Evolutionary conservation across 2,113 vertebrate genomes (phyloP).

Genomic region (Riparia riparia): DNA sequence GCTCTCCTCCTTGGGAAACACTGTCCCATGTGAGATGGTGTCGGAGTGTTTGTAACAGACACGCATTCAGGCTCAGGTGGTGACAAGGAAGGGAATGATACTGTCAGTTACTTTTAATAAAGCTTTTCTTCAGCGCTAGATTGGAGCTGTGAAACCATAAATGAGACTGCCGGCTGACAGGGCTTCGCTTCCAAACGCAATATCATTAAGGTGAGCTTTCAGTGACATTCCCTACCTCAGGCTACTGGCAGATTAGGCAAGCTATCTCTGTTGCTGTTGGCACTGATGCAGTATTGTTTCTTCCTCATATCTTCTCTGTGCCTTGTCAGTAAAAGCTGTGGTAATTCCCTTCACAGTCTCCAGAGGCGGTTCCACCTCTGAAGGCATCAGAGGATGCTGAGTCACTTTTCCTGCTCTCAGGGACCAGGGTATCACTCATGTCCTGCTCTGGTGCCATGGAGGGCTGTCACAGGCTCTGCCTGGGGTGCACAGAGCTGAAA

Average conservation of each 20-base stretch:
- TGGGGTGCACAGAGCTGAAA: not conserved
- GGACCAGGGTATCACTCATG: not conserved
- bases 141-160: not conserved
- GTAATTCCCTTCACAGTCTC: not conserved
- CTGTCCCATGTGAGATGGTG: not conserved
- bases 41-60: not conserved
- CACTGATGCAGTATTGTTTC: not conserved
- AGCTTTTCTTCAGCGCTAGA: not conserved
- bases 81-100: not conserved
- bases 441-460: not conserved
- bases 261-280: not conserved
- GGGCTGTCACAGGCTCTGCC: not conserved
- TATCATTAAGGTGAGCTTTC: not conserved
- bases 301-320: not conserved
- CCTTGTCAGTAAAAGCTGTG: not conserved
- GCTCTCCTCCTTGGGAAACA: not conserved
- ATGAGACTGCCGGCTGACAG: not conserved
- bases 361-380: not conserved
- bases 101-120: conserved; percentile 31
- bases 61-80: not conserved
- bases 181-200: conserved; percentile 20
- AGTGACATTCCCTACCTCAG: not conserved
- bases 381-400: not conserved
- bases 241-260: not conserved
- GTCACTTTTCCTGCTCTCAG: not conserved